Evolutionary conservation across 2,797 vertebrate species (phyloP), one percentile per base, ranked within the genome.

Genomic region (Megaceryle alcyon): DNA sequence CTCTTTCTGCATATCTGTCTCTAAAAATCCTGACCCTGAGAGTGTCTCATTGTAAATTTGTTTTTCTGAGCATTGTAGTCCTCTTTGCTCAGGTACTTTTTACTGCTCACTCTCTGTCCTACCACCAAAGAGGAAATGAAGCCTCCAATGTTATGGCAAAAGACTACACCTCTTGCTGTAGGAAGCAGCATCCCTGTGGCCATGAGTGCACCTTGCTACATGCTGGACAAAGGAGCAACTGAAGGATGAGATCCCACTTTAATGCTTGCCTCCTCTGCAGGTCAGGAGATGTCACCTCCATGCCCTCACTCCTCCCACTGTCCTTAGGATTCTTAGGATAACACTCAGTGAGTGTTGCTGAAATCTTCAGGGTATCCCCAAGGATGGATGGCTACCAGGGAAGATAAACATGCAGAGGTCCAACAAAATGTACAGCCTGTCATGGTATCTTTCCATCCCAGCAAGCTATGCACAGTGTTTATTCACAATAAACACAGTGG

Each of bases 181-280:
- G 59, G 46, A 72, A 51, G 28, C 17, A 63, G 22, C 17, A n/a
- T 73, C 14, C 31, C 54, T 60, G n/a, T 23, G 19, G 18, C 28
- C 49, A 13, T 43, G 44, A 57, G 10, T 15, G 7, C 3, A 16
- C 14, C 53, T 71, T 3, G 1, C 10, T 35, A 54, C 12, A 28
- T 1, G 1, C 9, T 65, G 53, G 14, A 16, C 61, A 65, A 61
- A 20, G 37, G 25, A 89, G n/a, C 0, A 0, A 39, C 20, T 29
- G 8, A 41, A 69, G 12, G 25, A 35, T 37, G 22, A 82, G 16
- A 88, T 66, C 26, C 4, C 35, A 31, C 9, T 85, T 54, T 64
- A 33, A 41, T 29, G 14, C 37, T 65, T 59, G 17, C 17, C 17
- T 80, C 14, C 37, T 66, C 82, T 64, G 46, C 10, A 72, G n/a